phyloP scores from a whole-genome alignment of 2,888 invertebrate genomes.

The Thymelicus acteon region DNA sequence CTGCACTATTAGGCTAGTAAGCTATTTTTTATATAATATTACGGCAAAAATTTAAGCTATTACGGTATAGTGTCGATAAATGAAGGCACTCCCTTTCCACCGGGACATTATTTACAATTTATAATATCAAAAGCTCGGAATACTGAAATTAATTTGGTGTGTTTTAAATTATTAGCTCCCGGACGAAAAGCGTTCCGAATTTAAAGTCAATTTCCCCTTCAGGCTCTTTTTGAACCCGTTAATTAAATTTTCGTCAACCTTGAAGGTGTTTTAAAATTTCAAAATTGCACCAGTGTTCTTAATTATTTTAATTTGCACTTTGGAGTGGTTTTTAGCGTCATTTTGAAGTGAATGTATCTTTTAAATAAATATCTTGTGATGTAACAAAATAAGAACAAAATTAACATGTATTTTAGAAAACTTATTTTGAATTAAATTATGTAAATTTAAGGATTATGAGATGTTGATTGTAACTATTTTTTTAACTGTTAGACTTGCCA shows the following conservation, averaged over 20 bases:
- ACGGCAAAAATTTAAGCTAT: not conserved
- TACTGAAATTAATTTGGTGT: slow-evolving; percentile 39
- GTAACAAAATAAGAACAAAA: no score
- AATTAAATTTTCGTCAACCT: slow-evolving; percentile 38
- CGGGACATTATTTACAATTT: slow-evolving; percentile 33
- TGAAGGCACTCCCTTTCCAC: slow-evolving; percentile 2
- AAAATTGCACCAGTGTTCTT: slow-evolving; percentile 15
- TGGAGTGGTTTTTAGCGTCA: not conserved
- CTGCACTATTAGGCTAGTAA: no score
- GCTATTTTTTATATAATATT: no score
- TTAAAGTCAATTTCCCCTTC: slow-evolving; percentile 42
- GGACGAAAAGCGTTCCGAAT: slow-evolving; percentile 40
- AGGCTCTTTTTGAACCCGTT: slow-evolving; percentile 31
- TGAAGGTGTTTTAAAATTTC: slow-evolving; percentile 33
- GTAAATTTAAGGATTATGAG: no score
- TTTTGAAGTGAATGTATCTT: no score
- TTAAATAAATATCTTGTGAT: no score
- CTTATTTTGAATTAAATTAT: no score
- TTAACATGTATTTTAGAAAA: no score
- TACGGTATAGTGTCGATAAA: not conserved
- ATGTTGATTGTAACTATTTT: no score
- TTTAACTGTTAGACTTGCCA: no score
- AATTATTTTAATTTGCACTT: slow-evolving; percentile 1
- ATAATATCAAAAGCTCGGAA: slow-evolving; percentile 28
- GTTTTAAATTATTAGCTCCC: slow-evolving; percentile 31